Percentiles rank a stretch among this genome's conserved stretches.
Conservation (phyloP, 2,113 vertebrate genomes). For the Upupa epops region DNA sequence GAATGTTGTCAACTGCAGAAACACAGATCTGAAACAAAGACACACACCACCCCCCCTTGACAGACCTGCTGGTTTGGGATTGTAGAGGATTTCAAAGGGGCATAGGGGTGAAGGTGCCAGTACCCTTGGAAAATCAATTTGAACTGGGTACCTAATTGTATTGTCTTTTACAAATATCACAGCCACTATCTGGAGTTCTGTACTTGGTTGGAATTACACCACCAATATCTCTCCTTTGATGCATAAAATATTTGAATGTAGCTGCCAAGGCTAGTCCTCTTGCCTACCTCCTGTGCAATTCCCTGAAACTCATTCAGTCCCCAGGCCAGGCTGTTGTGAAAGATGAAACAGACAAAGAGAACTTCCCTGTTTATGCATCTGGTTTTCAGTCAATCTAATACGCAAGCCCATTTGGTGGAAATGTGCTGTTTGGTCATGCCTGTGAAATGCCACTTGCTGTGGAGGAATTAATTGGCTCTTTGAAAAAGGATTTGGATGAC, state of each 20-base stretch:
- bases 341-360: neutral
- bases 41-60: neutral
- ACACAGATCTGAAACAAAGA: conserved; percentile 16
- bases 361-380: neutral
- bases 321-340: neutral
- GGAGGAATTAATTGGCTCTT: neutral
- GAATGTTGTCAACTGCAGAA: conserved; percentile 14
- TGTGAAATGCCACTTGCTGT: neutral
- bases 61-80: neutral
- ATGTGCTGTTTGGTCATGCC: neutral
- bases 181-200: neutral
- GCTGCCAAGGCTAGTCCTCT: neutral
- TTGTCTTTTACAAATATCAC: neutral
- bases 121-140: neutral
- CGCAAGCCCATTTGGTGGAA: neutral
- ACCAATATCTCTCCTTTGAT: neutral
- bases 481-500: neutral
- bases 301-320: neutral
- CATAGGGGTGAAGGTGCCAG: rapidly evolving
- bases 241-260: neutral
- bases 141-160: neutral
- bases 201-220: neutral
- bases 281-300: neutral
- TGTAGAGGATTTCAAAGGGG: neutral
- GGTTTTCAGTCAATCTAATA: neutral